phyloP scores from a whole-genome alignment of 2,888 invertebrate genomes.

The Cerceris rybyensis region DNA sequence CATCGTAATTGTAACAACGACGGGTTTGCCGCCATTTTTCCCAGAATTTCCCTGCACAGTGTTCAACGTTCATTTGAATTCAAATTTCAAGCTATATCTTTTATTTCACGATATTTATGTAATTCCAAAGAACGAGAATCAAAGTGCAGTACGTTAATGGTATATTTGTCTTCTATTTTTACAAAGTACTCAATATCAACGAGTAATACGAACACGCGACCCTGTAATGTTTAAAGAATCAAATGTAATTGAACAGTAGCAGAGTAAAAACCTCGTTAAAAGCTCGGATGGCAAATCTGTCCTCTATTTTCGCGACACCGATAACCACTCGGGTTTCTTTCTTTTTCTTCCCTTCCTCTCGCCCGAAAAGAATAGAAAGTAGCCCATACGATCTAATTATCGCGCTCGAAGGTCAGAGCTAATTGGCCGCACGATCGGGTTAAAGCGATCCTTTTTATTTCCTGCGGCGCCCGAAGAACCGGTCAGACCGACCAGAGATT shows the following conservation, averaged over 20 bases:
- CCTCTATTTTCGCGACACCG: no score
- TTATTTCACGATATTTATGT: background rate
- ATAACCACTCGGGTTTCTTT: background rate
- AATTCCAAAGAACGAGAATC: no score
- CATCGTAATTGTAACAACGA: background rate
- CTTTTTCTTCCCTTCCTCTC: background rate
- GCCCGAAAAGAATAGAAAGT: background rate
- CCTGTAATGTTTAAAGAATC: no score
- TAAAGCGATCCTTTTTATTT: conserved; percentile 51
- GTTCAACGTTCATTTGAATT: no score
- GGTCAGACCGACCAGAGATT: conserved; percentile 50
- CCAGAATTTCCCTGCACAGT: no score
- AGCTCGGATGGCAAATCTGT: no score
- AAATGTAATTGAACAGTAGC: no score
- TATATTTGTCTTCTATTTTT: no score
- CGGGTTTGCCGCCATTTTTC: background rate
- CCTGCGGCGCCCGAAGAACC: conserved; percentile 40
- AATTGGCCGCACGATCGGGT: conserved; percentile 21
- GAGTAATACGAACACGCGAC: no score
- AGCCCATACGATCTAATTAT: conserved; percentile 15
- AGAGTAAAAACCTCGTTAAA: no score
- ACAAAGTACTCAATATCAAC: no score
- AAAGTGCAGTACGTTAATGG: no score
- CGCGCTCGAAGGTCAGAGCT: conserved; percentile 13
- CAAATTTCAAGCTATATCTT: background rate